phyloP scores from a whole-genome alignment of 2,113 vertebrate species.

The Halcyon senegalensis region DNA sequence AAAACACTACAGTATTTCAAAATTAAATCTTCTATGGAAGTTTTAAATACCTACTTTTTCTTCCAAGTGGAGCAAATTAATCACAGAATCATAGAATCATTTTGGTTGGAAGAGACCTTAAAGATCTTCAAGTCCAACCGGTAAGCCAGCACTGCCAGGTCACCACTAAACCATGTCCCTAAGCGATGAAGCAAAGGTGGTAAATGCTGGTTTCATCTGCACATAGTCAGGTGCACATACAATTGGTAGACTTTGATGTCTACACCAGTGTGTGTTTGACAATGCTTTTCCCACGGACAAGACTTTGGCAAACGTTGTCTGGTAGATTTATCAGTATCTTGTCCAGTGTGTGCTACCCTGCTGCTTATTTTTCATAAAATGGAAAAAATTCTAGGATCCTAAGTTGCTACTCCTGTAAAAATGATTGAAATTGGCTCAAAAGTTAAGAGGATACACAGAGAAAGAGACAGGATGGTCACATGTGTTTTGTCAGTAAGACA shows the following conservation, averaged over 20 bases:
- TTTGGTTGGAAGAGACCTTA: no score
- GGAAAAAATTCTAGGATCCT: background rate
- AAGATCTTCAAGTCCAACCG: no score
- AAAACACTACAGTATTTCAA: background rate
- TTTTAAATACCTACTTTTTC: background rate
- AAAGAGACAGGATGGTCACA: background rate
- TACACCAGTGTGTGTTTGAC: background rate
- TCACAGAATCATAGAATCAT: no score
- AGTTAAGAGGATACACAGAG: background rate
- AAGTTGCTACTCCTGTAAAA: background rate
- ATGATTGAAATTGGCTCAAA: background rate
- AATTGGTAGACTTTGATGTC: background rate
- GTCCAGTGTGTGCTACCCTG: background rate
- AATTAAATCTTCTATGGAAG: background rate
- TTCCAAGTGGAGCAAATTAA: background rate
- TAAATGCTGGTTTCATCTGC: background rate
- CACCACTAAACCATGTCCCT: no score
- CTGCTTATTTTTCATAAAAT: background rate
- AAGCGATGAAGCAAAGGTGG: no score
- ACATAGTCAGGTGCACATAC: fast-evolving
- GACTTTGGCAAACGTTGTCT: background rate
- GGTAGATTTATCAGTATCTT: background rate
- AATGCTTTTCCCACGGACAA: background rate
- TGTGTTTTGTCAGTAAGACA: background rate
- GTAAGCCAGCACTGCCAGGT: no score